Base-by-base conservation (phyloP, 2,797 vertebrate genomes). In the Betta splendens region DNA sequence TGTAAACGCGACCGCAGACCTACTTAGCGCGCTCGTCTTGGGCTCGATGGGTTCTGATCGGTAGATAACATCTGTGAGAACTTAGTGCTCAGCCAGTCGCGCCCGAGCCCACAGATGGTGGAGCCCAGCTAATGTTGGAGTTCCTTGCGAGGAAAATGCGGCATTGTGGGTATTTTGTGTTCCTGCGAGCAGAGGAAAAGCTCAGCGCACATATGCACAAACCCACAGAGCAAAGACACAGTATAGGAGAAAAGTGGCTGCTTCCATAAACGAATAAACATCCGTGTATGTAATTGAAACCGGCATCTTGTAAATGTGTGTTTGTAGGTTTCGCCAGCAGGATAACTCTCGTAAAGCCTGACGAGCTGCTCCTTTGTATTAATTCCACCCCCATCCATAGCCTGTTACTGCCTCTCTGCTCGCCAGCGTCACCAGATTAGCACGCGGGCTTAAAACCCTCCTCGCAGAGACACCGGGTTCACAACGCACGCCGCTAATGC, bases 341-440 rank as follows among this genome's bases (percentile, higher is more conserved):
- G 56, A 71, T 67, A 72, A 72, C 53, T 50, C 64, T 61, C 50
- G 46, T 48, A 77, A 74, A 73, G 32, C 67, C 67, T 57, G 29
- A 71, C 67, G 80, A 68, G 66, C 47, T 55, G 63, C 51, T 69
- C 76, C 66, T 69, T 67, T 75, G 73, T 75, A 75, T 66, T 77
- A 77, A 75, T 75, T 80, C 78, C 81, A 68, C 72, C 75, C 75
- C 76, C 64, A 50, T 42, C 77, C 68, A 47, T 69, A 72, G 79
- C 59, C 60, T 58, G 77, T 64, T 70, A 72, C 59, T 67, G 62
- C 16, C 72, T 67, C 78, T 79, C 75, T 81, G 84, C 84, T 76
- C 56, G 77, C 74, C 72, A 65, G 84, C 80, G 83, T 85, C 82
- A 75, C 75, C 81, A 86, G 86, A 89, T 90, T 90, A 90, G 77